These are phyloP conservation scores for Nasua narica DNA, from an alignment of 2,797 vertebrate genomes.

Conservation along the genomic window DNA sequence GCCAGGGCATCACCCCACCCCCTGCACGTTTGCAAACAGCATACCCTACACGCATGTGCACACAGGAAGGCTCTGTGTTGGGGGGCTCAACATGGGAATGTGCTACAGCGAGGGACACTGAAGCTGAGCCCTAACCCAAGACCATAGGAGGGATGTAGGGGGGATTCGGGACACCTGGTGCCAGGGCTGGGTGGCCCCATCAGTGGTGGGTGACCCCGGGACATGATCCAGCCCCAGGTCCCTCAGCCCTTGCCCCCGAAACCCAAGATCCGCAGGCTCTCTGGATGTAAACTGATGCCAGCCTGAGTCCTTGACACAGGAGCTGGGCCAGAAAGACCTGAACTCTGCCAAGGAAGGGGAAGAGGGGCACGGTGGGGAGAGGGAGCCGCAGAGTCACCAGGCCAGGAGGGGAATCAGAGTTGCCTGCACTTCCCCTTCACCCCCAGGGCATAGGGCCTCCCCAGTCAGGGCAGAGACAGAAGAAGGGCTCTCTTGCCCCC, in stretches of 20 bases:
- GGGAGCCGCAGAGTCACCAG: background rate
- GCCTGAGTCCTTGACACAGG: background rate
- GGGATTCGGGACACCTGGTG: background rate
- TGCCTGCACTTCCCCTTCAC: background rate
- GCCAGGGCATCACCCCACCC: background rate
- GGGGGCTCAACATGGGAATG: background rate
- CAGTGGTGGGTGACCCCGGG: background rate
- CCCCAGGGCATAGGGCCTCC: background rate
- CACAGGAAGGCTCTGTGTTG: background rate
- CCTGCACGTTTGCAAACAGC: background rate
- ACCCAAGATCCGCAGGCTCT: background rate
- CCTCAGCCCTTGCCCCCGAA: background rate
- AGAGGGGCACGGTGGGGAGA: background rate
- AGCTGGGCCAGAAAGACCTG: background rate
- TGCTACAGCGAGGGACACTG: rapidly evolving
- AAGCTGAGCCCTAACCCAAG: background rate
- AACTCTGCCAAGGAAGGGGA: background rate
- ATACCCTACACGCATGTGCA: no score
- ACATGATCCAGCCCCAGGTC: background rate
- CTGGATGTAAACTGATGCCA: background rate
- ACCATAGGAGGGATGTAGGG: background rate
- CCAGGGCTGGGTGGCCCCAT: background rate
- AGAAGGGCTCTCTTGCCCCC: background rate
- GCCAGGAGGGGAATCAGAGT: background rate
- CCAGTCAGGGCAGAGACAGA: background rate